Base-by-base conservation (phyloP, 1,140 invertebrate species). In the Lepeophtheirus salmonis region DNA sequence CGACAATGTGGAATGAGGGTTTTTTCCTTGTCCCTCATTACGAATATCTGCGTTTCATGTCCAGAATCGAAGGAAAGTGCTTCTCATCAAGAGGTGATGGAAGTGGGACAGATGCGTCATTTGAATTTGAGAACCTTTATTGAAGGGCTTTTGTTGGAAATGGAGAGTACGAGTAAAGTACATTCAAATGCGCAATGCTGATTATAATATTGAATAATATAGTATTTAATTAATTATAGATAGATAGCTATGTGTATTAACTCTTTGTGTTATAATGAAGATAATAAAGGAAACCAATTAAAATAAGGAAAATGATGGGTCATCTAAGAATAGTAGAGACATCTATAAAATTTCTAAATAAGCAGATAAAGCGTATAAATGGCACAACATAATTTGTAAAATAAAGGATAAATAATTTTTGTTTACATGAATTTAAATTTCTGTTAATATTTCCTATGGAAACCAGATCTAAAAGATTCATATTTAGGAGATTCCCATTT, bases 21-120 rank as follows among this genome's bases (percentile, higher is more conserved):
- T 1, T 84, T 96, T 65, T 88, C 83, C 0, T 82, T 97, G 67
- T 89, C 86, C 64, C 72, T 97, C 24, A 88, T 97, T 64, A 95
- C 91, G 16, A 97, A 97, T 71, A 77, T 80, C 63, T 89, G 86
- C 66, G 74, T 87, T 6, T 80, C 76, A 21, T 82, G 87, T 54
- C 92, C 94, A 67, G 84, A 89, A 49, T 74, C 75, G 6, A 72
- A 79, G 18, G 71, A 73, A 0, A 77, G 82, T 65, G 80, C 87
- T 0, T 87, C 83, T 67, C 90, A 96, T 69, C 83, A 88, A 51
- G 89, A 95, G 66, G 90, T 96, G 13, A 57, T 57, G n/a, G 55
- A 25, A 25, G 26, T 25, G 3, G 55, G 30, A 41, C 6, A 41
- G 30, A 6, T 41, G 6, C 30, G 30, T 6, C 6, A 41, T 10